Percentiles rank a stretch among this genome's conserved stretches.
These are phyloP conservation scores for Carassius carassius DNA, from an alignment of 2,113 vertebrate genomes.

Conservation along the genomic window DNA sequence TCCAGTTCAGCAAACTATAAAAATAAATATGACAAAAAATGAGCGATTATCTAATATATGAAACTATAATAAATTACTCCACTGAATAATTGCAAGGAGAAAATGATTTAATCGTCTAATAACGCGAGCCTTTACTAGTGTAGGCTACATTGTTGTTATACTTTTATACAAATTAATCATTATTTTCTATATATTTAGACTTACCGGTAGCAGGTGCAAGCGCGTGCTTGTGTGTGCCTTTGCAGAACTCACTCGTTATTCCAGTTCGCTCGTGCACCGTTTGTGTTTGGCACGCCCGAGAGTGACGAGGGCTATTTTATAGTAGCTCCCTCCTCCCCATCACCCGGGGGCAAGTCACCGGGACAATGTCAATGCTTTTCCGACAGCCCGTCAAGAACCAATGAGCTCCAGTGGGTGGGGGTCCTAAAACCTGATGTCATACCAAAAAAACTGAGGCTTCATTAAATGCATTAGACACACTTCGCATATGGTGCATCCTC, in stretches of 20 bases:
- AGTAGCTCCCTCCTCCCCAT: constrained; percentile 60
- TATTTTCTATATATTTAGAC: constrained; percentile 45
- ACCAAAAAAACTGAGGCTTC: constrained; percentile 73
- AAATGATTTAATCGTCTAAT: background rate
- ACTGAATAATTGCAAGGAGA: background rate
- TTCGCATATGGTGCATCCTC: constrained; percentile 73
- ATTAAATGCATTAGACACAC: constrained; percentile 79
- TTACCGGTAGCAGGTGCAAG: constrained; percentile 63
- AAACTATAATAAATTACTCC: background rate
- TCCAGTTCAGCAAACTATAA: background rate
- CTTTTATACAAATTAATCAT: background rate
- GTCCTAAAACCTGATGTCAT: constrained; percentile 81
- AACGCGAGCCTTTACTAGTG: background rate
- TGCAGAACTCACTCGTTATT: constrained; percentile 72
- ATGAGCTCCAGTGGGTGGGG: constrained; percentile 72
- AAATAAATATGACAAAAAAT: background rate
- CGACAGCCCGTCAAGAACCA: constrained; percentile 74
- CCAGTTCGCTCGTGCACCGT: constrained; percentile 65
- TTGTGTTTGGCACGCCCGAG: constrained; percentile 73
- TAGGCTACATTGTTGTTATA: background rate
- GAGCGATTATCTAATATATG: background rate
- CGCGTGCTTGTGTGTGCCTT: constrained; percentile 53
- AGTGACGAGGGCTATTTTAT: constrained; percentile 77
- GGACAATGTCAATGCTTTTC: constrained; percentile 79
- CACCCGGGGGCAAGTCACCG: constrained; percentile 67